Percentiles rank a stretch among this genome's conserved stretches.
phyloP scores from a whole-genome alignment of 2,888 invertebrate genomes.

The Criorhina ranunculi region DNA sequence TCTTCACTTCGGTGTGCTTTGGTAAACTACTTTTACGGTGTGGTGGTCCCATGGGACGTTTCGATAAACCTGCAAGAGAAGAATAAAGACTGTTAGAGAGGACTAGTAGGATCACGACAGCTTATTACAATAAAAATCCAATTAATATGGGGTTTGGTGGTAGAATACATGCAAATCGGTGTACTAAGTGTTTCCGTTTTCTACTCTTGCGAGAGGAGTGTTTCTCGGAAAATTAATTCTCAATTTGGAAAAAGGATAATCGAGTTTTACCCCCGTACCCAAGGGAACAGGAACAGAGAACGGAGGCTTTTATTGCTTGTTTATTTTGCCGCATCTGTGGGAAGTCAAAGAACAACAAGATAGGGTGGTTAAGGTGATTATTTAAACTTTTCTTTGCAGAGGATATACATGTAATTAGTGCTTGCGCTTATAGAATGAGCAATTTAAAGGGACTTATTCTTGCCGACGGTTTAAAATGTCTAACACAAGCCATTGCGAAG shows the following conservation, averaged over 20 bases:
- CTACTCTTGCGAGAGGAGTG: constrained; percentile 4
- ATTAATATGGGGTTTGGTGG: constrained; percentile 36
- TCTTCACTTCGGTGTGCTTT: constrained; percentile 85
- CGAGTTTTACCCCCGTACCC: constrained; percentile 3
- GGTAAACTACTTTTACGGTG: constrained; percentile 85
- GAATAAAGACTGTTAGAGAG: constrained; percentile 30
- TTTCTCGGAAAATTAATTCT: constrained; percentile 52
- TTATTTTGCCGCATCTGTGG: constrained; percentile 40
- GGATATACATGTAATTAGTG: constrained; percentile 28
- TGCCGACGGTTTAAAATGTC: constrained; percentile 7
- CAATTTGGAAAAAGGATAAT: constrained; percentile 58
- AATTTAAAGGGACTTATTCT: constrained; percentile 33
- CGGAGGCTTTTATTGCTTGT: constrained; percentile 41
- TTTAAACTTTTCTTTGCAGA: constrained; percentile 36
- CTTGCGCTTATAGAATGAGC: constrained; percentile 31
- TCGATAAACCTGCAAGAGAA: constrained; percentile 82
- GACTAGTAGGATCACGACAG: constrained; percentile 46
- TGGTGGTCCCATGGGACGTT: constrained; percentile 84
- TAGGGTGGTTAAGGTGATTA: constrained; percentile 27
- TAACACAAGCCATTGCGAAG: background rate
- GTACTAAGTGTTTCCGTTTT: constrained; percentile 51
- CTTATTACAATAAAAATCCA: constrained; percentile 70
- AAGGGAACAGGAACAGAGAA: too few relatives aligned
- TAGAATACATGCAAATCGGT: constrained; percentile 55
- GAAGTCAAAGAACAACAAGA: constrained; percentile 28